Evolutionary conservation across 2,797 vertebrate species (phyloP), one percentile per base, ranked within the genome.

Genomic region (Sebastes kiyomatsui): DNA sequence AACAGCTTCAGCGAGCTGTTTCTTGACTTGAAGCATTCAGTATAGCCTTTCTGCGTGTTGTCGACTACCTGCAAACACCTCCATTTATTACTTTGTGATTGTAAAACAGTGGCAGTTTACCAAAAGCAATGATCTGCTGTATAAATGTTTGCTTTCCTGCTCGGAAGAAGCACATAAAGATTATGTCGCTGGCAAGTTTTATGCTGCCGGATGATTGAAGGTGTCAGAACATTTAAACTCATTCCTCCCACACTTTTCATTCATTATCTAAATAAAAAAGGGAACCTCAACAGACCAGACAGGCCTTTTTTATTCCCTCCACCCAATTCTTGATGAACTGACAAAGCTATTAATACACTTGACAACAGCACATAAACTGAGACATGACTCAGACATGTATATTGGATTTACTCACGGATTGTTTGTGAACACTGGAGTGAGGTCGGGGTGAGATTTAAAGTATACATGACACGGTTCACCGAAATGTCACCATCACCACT

Each of bases 381-480:
- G 59, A 28, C 60, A 23, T 66, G 84, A 80, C 32, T 77, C 60
- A 62, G 33, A 35, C 69, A 13, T 14, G n/a, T 46, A 49, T 11
- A 32, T 27, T 28, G 35, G 22, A 72, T 67, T 72, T 64, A 75
- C 27, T 59, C 14, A 1, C 6, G 28, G 69, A 49, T 56, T 60
- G 78, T 65, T 80, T 69, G 64, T 18, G 58, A 74, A 68, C 78
- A 66, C 46, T 58, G 23, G 28, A 77, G 60, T 28, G 14, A 81
- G 12, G 61, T 54, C 30, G 2, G 4, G 2, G 30, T 65, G 59
- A 25, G 58, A 72, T 73, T 75, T 49, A 27, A 35, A 55, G 32
- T 10, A 8, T 42, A 13, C 6, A 18, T 16, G 30, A 66, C 13
- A 33, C 7, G 35, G 30, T 28, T 75, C 61, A 27, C 25, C 9